phyloP scores from a whole-genome alignment of 2,113 vertebrate genomes.

The Xenopus tropicalis region UCB_Xtro_10.0 CM004449.2:81787001-81787500 shows the following conservation, averaged over 20 bases:
- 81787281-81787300: conserved; percentile 13
- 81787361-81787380: conserved; percentile 75
- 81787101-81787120: neutral
- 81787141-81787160: neutral
- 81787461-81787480: conserved; percentile 71
- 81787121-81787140: too few relatives aligned
- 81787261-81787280: conserved; percentile 4
- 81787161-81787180: conserved; percentile 47
- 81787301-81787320: conserved; percentile 67
- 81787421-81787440: conserved; percentile 69
- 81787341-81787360: conserved; percentile 73
- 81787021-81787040: conserved; percentile 1
- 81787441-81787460: conserved; percentile 74
- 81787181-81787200: conserved; percentile 51
- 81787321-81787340: conserved; percentile 76
- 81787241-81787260: conserved; percentile 16
- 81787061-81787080: neutral
- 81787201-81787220: conserved; percentile 58
- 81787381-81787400: conserved; percentile 63
- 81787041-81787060: neutral
- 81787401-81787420: conserved; percentile 64
- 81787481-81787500: conserved; percentile 79
- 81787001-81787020: neutral
- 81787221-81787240: conserved; percentile 40
- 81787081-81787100: neutral